Evolutionary conservation across 2,888 invertebrate species (phyloP).

Genomic region (Rhamphomyia laevipes): DNA sequence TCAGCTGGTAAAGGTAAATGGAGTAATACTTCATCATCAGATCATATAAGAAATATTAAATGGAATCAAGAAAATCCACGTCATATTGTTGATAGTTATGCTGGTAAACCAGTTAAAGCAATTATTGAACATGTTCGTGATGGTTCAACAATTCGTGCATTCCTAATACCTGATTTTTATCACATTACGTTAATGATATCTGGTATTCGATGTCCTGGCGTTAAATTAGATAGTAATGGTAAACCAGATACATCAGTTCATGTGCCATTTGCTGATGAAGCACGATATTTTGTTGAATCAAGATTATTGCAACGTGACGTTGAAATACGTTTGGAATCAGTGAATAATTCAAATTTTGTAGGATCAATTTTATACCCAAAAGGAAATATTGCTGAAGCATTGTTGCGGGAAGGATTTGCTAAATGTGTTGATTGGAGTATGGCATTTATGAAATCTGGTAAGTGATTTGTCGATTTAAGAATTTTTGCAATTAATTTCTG

Average conservation of each 20-base stretch:
- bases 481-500: background rate
- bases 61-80: constrained; percentile 82
- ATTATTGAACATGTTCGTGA: constrained; percentile 96
- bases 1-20: constrained; percentile 78
- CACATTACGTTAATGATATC: constrained; percentile 92
- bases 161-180: constrained; percentile 73
- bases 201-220: constrained; percentile 78
- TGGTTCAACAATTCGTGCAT: constrained; percentile 88
- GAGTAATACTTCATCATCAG: constrained; percentile 42
- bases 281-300: constrained; percentile 85
- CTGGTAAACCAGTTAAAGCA: constrained; percentile 78
- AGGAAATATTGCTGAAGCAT: constrained; percentile 86
- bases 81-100: constrained; percentile 71
- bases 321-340: constrained; percentile 80
- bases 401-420: constrained; percentile 84
- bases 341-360: constrained; percentile 85
- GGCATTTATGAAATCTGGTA: constrained; percentile 59
- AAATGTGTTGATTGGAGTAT: constrained; percentile 91
- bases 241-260: constrained; percentile 54
- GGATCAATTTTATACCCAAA: constrained; percentile 88
- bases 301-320: constrained; percentile 84
- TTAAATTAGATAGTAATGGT: constrained; percentile 63
- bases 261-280: constrained; percentile 74
- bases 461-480: constrained; percentile 13
- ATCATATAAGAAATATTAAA: constrained; percentile 74